Evolutionary conservation across 2,113 vertebrate genomes (phyloP).

Genomic region (Dicaeum eximium): DNA sequence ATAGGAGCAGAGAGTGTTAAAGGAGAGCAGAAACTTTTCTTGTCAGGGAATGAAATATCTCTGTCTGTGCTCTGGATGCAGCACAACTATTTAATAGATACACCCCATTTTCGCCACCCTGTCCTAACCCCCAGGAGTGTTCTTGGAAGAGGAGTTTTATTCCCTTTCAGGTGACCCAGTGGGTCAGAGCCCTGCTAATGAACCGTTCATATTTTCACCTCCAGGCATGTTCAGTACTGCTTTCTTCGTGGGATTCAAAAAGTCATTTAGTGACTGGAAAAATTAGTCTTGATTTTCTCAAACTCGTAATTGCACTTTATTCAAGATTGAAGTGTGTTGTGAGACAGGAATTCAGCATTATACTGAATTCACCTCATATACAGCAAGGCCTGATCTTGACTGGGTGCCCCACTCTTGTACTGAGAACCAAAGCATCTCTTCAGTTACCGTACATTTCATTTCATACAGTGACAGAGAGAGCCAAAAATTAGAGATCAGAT

Average conservation of each 20-base stretch:
- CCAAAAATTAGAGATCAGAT: neutral
- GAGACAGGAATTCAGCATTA: neutral
- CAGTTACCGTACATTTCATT: neutral
- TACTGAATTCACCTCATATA: neutral
- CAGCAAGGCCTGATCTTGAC: neutral
- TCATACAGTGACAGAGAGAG: neutral
- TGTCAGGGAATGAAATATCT: neutral
- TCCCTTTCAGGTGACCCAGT: neutral
- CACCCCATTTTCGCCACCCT: neutral
- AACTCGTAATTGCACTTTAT: neutral
- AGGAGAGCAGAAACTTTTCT: neutral
- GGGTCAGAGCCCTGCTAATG: neutral
- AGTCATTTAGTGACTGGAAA: neutral
- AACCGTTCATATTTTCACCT: neutral
- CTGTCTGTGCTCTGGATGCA: neutral
- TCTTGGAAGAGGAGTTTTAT: neutral
- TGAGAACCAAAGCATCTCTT: neutral
- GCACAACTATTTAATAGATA: neutral
- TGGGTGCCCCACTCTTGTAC: neutral
- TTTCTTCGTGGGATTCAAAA: neutral
- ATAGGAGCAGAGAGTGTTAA: neutral
- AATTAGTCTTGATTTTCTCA: neutral
- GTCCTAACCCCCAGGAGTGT: neutral
- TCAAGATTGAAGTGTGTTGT: neutral
- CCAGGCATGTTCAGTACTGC: neutral